These are phyloP conservation scores for Drosophila pseudotalamancana DNA, from an alignment of 2,888 invertebrate genomes.

Conservation along the genomic window DNA sequence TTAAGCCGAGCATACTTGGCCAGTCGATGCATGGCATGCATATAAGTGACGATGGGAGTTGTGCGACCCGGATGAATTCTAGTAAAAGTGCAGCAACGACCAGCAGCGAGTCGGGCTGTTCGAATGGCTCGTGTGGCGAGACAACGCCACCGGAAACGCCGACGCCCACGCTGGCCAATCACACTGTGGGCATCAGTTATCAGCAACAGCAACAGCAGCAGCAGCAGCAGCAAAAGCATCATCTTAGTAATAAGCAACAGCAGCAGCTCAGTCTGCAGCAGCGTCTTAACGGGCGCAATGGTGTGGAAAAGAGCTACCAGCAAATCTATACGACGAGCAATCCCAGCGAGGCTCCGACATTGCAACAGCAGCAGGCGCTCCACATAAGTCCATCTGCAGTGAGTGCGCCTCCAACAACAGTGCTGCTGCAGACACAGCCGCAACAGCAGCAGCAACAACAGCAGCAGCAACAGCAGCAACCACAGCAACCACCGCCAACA, in stretches of 20 bases:
- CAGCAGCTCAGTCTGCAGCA: slow-evolving; percentile 81
- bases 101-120: slow-evolving; percentile 84
- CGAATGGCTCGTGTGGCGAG: slow-evolving; percentile 84
- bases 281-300: slow-evolving; percentile 82
- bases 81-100: slow-evolving; percentile 77
- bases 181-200: slow-evolving; percentile 51
- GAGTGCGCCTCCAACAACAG: slow-evolving; percentile 68
- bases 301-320: slow-evolving; percentile 69
- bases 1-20: slow-evolving; percentile 61
- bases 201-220: slow-evolving; percentile 52
- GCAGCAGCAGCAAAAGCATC: slow-evolving; percentile 71
- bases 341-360: slow-evolving; percentile 48
- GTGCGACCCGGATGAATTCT: slow-evolving; percentile 70
- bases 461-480: slow-evolving; percentile 46
- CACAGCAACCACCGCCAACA: slow-evolving; percentile 47
- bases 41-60: slow-evolving; percentile 58
- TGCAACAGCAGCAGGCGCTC: slow-evolving; percentile 67
- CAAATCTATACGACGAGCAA: slow-evolving; percentile 69
- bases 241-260: slow-evolving; percentile 81
- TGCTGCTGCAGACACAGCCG: slow-evolving; percentile 75
- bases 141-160: slow-evolving; percentile 84
- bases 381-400: slow-evolving; percentile 82
- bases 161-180: slow-evolving; percentile 70
- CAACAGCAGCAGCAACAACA: slow-evolving; percentile 61
- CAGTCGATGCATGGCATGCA: slow-evolving; percentile 82